Evolutionary conservation across 2,888 invertebrate genomes (phyloP).

Genomic region (Melanchra persicariae): DNA sequence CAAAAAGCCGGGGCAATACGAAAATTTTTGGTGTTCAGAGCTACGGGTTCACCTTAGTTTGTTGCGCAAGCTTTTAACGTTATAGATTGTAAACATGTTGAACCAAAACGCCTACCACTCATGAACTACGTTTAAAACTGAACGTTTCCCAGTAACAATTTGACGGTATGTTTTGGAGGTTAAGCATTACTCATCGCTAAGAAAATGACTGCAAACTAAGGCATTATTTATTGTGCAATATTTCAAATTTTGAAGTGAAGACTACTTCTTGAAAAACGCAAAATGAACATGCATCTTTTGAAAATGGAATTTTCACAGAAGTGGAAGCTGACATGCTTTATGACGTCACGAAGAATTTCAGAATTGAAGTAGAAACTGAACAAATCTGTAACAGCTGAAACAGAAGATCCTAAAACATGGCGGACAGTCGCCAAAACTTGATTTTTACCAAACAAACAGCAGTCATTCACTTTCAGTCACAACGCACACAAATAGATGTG

Average conservation of each 20-base stretch:
- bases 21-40: not conserved
- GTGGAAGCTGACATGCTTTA: not conserved
- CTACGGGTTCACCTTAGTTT: not conserved
- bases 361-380: slow-evolving; percentile 7
- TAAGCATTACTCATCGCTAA: slow-evolving; percentile 52
- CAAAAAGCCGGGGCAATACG: not conserved
- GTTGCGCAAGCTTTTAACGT: slow-evolving; percentile 1
- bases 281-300: not conserved
- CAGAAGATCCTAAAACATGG: not conserved
- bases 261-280: slow-evolving; percentile 20
- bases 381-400: slow-evolving; percentile 1
- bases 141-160: slow-evolving; percentile 20
- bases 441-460: slow-evolving; percentile 36
- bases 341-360: not conserved
- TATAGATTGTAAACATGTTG: not conserved
- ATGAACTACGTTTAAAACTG: slow-evolving; percentile 16
- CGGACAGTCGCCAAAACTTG: not conserved
- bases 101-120: not conserved
- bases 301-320: slow-evolving; percentile 9
- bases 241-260: slow-evolving; percentile 30
- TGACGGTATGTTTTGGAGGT: slow-evolving; percentile 47
- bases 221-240: slow-evolving; percentile 51
- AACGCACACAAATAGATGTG: slow-evolving; percentile 48
- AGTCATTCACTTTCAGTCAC: slow-evolving; percentile 56
- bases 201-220: slow-evolving; percentile 34